Base-by-base conservation (phyloP, 1,140 invertebrate species). In the Pseudomyrmex flavicornis region DNA sequence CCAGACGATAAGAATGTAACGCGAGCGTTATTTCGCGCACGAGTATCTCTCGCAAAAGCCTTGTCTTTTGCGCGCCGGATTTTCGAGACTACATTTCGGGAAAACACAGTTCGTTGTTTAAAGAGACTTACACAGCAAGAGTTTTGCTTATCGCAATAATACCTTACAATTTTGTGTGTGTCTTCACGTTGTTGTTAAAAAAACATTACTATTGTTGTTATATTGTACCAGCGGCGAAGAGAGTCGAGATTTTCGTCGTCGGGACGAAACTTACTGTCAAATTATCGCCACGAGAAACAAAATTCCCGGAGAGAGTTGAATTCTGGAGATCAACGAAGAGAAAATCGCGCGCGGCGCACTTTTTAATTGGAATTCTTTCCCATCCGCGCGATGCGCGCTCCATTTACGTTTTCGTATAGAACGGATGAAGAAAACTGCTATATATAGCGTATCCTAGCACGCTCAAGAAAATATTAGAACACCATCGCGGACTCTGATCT, bases 351-450 rank as follows among this genome's bases (percentile, higher is more conserved):
- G 7, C 12, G 22, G 17, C 50, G 50, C 50, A 35, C 48, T 88
- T 88, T 89, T 88, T 89, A 89, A 89, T 89, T 88, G 86, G 69
- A 89, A 88, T 89, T 89, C 84, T 84, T 88, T 79, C 44, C 35
- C 59, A 58, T 61, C 44, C 75, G n/a, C 35, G 44, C 10, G 8
- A 35, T 62, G 52, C 58, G 50, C 61, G 52, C 48, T 9, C 35
- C 22, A 46, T 15, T 26, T 4, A 10, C 20, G 7, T 52, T 12
- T 13, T n/a, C 26, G 17, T 79, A 69, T 54, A 83, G 56, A 84
- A 70, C n/a, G 20, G 7, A 35, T n/a, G 12, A 20, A 56, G 58
- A 35, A 68, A 82, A 52, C 65, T 73, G 50, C 35, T n/a, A 50
- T 17, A n/a, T 59, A 50, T 15, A 17, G 4, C 15, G 54, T 61